Base-by-base conservation (phyloP, 2,113 vertebrate species). In the Piaya cayana region DNA sequence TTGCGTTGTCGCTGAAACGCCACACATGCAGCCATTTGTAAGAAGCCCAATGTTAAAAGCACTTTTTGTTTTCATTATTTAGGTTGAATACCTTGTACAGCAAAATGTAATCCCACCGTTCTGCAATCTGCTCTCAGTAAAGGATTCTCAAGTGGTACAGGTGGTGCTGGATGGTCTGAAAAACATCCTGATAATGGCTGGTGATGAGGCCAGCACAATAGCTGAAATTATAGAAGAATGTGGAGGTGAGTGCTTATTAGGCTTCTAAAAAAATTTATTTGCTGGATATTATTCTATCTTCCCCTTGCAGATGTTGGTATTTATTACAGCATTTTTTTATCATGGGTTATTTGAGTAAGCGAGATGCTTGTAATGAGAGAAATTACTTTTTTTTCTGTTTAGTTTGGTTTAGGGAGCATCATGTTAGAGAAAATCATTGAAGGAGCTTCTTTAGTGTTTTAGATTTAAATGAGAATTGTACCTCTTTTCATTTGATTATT, bases 111-210 rank as follows among this genome's bases (percentile, higher is more conserved):
- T 99, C 97, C 99, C 99, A 49, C 99, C 99, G 0, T 99, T 99
- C 98, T 99, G 99, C 97, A 99, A 98, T 96, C 98, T 99, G 67
- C 98, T 99, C 93, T 99, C 99, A 6, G 99, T 99, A 93, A 99
- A 99, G 97, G 99, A 99, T 97, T 99, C 99, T 70, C 99, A 99
- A 98, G 99, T 99, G 96, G 99, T 99, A 93, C 99, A 99, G 98
- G 99, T 99, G 36, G 99, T 99, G 72, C 98, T 99, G 91, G 99
- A 99, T 81, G 99, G 99, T 74, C 98, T 99, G 86, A 99, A 99
- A 98, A 99, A 99, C 84, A 99, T 99, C 96, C 98, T 99, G 90
- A 99, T 99, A 97, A 99, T 99, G 99, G 99, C 99, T 69, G 99
- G 99, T 68, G 99, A 99, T 53, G 99, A 99, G 96, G 99, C 99